Conservation (phyloP, 2,113 vertebrate species). For the Peromyscus maniculatus region DNA sequence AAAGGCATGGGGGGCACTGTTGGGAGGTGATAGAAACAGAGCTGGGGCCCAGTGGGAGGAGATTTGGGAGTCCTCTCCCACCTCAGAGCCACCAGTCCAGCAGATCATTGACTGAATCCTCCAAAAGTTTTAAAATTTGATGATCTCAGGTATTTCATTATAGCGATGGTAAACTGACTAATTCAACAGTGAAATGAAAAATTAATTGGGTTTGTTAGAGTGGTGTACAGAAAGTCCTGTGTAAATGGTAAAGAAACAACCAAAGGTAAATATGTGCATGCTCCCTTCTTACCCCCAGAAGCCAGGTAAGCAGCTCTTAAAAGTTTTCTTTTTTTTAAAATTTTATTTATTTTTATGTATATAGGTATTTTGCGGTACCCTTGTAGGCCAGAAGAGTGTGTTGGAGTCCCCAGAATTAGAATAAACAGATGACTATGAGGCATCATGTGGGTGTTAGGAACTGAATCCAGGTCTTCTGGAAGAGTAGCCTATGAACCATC, state of each 20-base stretch:
- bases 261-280: not conserved
- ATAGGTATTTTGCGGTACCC: not conserved
- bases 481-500: not conserved
- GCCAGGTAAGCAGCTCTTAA: conserved; percentile 15
- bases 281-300: not conserved
- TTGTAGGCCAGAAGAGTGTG: not conserved
- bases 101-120: too few relatives aligned
- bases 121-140: not conserved
- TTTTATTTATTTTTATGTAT: not conserved
- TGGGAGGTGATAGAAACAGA: not conserved
- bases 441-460: not conserved
- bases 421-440: not conserved
- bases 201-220: conserved; percentile 48
- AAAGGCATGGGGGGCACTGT: not conserved
- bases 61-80: not conserved
- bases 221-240: not conserved
- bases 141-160: not conserved
- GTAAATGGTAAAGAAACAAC: conserved; percentile 3
- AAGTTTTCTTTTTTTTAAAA: not conserved
- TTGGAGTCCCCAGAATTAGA: not conserved
- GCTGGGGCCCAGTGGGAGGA: not conserved
- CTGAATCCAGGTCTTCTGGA: not conserved
- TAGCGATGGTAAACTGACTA: not conserved
- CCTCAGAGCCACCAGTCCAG: not conserved
- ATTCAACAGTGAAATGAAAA: conserved; percentile 24